Evolutionary conservation across 2,888 invertebrate species (phyloP).

Genomic region (Onthophagus sagittarius): DNA sequence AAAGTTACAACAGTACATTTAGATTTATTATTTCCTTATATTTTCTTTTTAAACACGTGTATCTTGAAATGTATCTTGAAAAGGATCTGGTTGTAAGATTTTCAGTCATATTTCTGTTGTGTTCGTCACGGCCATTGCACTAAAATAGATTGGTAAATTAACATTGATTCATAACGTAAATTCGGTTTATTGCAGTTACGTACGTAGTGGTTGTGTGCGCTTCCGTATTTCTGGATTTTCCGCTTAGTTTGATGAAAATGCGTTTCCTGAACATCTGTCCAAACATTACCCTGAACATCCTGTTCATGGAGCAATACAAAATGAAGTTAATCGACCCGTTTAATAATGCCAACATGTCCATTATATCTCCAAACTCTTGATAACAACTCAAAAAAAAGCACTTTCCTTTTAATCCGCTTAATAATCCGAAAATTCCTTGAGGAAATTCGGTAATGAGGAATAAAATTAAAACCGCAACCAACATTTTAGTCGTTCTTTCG

Average conservation of each 20-base stretch:
- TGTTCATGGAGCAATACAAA: constrained; percentile 90
- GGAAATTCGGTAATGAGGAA: constrained; percentile 89
- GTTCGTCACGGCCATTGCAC: no score
- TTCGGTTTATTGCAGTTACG: no score
- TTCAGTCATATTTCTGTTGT: no score
- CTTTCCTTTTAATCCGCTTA: constrained; percentile 61
- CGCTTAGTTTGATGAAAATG: constrained; percentile 58
- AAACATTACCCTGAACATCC: constrained; percentile 84
- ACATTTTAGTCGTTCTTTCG: constrained; percentile 85
- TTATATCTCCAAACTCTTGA: constrained; percentile 74
- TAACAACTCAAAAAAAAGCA: constrained; percentile 80
- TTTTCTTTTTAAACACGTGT: no score
- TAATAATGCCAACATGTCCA: constrained; percentile 85
- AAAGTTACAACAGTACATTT: no score
- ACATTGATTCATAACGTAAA: no score
- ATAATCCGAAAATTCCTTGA: constrained; percentile 56
- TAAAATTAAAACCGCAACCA: constrained; percentile 79
- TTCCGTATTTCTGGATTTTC: constrained; percentile 59
- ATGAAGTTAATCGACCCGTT: constrained; percentile 94
- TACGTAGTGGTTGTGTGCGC: constrained; percentile 54
- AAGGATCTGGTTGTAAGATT: no score
- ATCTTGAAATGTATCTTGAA: no score
- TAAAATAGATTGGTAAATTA: no score
- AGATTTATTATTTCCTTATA: no score
- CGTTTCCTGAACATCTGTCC: constrained; percentile 63